A percentile compares a stretch with the other conserved stretches of the same genome.
phyloP scores from a whole-genome alignment of 2,797 vertebrate genomes.

The Chaetodon trifasciatus region DNA sequence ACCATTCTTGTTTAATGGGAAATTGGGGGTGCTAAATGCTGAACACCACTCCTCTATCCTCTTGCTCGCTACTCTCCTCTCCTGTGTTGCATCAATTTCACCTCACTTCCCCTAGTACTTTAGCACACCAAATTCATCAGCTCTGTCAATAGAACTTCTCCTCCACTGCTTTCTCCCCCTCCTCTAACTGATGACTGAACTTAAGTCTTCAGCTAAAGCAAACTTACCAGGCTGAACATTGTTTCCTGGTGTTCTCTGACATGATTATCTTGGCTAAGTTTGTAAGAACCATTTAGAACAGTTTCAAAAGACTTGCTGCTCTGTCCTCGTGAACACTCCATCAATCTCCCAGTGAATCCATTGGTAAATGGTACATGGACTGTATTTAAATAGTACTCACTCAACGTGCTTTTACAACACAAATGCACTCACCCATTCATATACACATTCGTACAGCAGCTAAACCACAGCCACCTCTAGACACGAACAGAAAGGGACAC shows the following conservation, averaged over 20 bases:
- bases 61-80: background rate
- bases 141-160: conserved; percentile 2
- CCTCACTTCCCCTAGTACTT: background rate
- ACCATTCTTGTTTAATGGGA: background rate
- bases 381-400: no score
- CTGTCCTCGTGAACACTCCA: background rate
- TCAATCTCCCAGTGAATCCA: no score
- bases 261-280: conserved; percentile 7
- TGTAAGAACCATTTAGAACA: background rate
- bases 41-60: background rate
- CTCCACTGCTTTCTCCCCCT: background rate
- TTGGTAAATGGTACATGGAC: no score
- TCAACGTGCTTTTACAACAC: no score
- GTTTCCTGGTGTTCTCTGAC: conserved; percentile 8
- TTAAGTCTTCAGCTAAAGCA: conserved; percentile 12
- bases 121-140: conserved; percentile 12
- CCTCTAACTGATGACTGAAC: background rate
- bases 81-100: background rate
- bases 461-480: no score
- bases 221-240: background rate
- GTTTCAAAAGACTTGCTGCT: background rate
- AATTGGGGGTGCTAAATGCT: background rate
- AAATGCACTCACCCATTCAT: no score
- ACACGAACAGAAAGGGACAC: no score
- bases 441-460: no score